These are phyloP conservation scores for Silurus lanzhouensis DNA, from an alignment of 2,797 vertebrate genomes.

Conservation along the genomic window DNA sequence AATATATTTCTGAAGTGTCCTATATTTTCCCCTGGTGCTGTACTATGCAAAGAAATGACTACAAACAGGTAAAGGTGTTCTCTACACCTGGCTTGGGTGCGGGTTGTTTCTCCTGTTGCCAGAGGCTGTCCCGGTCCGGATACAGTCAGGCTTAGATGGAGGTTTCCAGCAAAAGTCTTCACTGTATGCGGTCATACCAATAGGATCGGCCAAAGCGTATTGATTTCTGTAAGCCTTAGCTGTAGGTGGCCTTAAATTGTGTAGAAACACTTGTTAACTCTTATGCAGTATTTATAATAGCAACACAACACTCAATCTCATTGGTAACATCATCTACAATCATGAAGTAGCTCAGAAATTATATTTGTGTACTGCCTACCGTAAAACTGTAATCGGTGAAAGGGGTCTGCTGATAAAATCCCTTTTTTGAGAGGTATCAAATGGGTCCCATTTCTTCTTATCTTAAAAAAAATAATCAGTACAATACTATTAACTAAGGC, in stretches of 20 bases:
- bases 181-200: constrained; percentile 71
- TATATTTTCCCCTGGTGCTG: not conserved
- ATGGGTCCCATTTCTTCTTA: constrained; percentile 73
- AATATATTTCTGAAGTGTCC: not conserved
- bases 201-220: constrained; percentile 64
- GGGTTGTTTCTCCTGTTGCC: constrained; percentile 68
- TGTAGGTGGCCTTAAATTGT: constrained; percentile 63
- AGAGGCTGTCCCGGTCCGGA: constrained; percentile 62
- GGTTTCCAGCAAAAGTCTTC: constrained; percentile 77
- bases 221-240: constrained; percentile 67
- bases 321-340: not conserved
- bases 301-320: not conserved
- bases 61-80: not conserved
- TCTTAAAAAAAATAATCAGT: constrained; percentile 54
- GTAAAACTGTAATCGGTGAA: constrained; percentile 53
- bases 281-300: not conserved
- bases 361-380: constrained; percentile 59
- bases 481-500: not conserved
- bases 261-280: not conserved
- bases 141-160: constrained; percentile 65
- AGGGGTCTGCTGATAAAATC: constrained; percentile 67
- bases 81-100: constrained; percentile 71
- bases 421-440: constrained; percentile 75
- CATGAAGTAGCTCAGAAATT: not conserved
- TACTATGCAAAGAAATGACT: not conserved